Evolutionary conservation across 2,113 vertebrate species (phyloP), one percentile per base, ranked within the genome.

Genomic region (Ginglymostoma cirratum): DNA sequence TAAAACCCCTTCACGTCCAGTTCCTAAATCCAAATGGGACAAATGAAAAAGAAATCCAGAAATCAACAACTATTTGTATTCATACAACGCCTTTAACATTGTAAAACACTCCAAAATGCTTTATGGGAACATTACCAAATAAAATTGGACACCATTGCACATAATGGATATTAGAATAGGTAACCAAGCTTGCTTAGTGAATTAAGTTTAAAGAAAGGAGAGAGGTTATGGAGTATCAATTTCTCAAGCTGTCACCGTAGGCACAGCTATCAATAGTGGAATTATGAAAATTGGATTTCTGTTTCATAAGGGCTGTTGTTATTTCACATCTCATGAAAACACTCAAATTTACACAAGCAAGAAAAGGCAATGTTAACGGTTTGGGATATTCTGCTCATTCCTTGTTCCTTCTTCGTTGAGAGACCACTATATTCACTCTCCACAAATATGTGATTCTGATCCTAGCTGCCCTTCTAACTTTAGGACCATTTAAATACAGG

Each of bases 1-100:
- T 96, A 99, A 98, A 21, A 86, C 0, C 0, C 98, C 98, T 0
- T 94, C 96, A 0, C 98, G 98, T 7, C 90, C 96, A 2, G 98
- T 99, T 38, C 97, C 99, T 99, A 97, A 61, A 70, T 34, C 96
- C 90, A 95, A 96, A 96, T 66, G 8, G n/a, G 55, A 94, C n/a
- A 24, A 42, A 65, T 48, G 52, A 90, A 17, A 90, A n/a, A 66
- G 34, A n/a, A 66, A 0, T 66, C 14, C 61, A 34, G 30, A 14
- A 65, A 66, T 66, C 52, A 92, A 90, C 87, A 90, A n/a, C 14
- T 55, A 55, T 24, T 27, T 55, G 21, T 4, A 55, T 15, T 55
- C 30, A 55, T 89, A 30, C 27, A 52, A 23, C 86, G 23, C 48
- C 86, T 89, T 55, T 55, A 52, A 14, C 5, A 12, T 89, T 55